Base-by-base conservation (phyloP, 2,888 invertebrate species). In the Phaonia tiefii region DNA sequence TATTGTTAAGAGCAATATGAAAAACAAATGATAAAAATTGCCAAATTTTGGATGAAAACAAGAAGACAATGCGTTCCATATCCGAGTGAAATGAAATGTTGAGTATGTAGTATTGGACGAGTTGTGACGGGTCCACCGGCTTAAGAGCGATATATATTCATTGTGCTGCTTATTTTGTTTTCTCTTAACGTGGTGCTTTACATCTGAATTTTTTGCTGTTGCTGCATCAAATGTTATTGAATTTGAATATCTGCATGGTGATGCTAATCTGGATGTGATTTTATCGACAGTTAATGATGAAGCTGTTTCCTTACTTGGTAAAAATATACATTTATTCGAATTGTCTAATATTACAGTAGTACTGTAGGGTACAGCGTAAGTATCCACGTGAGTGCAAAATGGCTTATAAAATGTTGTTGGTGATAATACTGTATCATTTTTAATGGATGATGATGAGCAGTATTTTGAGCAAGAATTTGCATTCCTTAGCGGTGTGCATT, bases 1-100 rank as follows among this genome's bases (percentile, higher is more conserved):
- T 66, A 80, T 72, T 42, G 80, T 79, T 60, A 83, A 69, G 15
- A 83, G 70, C 60, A 83, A 76, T 70, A 80, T 58, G 44, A 83
- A 74, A 31, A 83, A 71, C 2, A 83, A 56, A 46, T 80, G 67
- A 15, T 75, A 66, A 20, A 79, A 49, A 20, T 78, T 80, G 37
- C 70, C 66, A 46, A 66, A 74, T 63, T 71, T 42, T 1, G 63
- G 77, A 3, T 65, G 60, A 13, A 71, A 66, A 54, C 66, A 74
- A 70, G 56, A 74, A 58, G 58, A 44, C 17, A 42, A 58, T 44
- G 75, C 54, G 49, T 67, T 71, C 42, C 77, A 67, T 15, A 81
- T 39, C 26, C 63, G 49, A 31, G 60, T 17, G 63, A 39, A 60
- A 39, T 46, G 67, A 37, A 71, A 44, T 1, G 73, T 44, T 13